Conservation (phyloP, 2,888 invertebrate species). For the Aphidius colemani region DNA sequence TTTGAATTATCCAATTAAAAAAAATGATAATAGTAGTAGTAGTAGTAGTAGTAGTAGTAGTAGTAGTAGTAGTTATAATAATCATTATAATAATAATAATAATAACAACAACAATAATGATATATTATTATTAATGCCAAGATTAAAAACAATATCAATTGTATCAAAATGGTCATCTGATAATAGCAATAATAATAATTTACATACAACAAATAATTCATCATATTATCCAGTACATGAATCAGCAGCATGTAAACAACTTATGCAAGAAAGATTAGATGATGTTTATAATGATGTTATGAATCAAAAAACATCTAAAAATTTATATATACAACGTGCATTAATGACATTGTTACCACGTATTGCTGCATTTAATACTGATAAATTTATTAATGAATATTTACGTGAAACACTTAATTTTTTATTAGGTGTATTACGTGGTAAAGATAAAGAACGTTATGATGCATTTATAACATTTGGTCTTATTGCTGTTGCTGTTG, state of each 20-base stretch:
- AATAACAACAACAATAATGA: conserved; percentile 53
- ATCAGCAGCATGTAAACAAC: conserved; percentile 82
- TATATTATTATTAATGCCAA: conserved; percentile 66
- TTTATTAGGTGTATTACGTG: conserved; percentile 75
- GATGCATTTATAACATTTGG: conserved; percentile 91
- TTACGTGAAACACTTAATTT: conserved; percentile 77
- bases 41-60: too few relatives aligned
- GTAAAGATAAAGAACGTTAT: conserved; percentile 83
- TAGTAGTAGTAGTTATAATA: too few relatives aligned
- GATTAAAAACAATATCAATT: conserved; percentile 64
- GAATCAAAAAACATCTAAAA: conserved; percentile 75
- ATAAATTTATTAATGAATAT: conserved; percentile 77
- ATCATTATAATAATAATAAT: too few relatives aligned
- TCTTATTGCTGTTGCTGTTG: conserved; percentile 86
- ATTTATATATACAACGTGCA: conserved; percentile 83
- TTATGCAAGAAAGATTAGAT: conserved; percentile 83
- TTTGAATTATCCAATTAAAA: conserved; percentile 56
- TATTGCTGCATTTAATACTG: conserved; percentile 89
- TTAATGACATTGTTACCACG: conserved; percentile 87
- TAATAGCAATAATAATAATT: neutral
- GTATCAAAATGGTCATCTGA: conserved; percentile 61
- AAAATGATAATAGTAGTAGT: too few relatives aligned
- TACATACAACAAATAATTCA: conserved; percentile 11
- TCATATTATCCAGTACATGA: conserved; percentile 69
- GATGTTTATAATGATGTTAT: conserved; percentile 80